Percentiles rank a stretch among this genome's conserved stretches.
phyloP scores from a whole-genome alignment of 2,888 invertebrate genomes.

The Prosopocoilus inquinatus region DNA sequence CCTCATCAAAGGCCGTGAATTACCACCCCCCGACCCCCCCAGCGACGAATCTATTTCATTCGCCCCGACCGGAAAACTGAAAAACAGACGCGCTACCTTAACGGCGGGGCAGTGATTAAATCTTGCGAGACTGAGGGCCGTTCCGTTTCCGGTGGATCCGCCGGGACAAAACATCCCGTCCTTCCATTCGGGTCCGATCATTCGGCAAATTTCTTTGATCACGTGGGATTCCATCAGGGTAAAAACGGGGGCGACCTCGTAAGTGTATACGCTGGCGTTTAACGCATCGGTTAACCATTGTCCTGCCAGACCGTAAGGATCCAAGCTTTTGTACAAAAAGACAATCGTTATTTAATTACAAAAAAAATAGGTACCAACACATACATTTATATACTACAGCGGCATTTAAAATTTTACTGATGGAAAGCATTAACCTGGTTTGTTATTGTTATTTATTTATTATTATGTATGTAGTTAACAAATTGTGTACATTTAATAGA shows the following conservation, averaged over 20 bases:
- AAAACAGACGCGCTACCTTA: conserved; percentile 41
- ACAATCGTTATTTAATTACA: too few species aligned
- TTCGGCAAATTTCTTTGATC: conserved; percentile 50
- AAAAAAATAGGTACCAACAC: too few species aligned
- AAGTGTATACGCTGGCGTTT: conserved; percentile 57
- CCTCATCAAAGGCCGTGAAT: too few species aligned
- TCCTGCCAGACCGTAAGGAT: conserved; percentile 55
- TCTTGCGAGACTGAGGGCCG: conserved; percentile 56
- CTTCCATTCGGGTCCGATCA: conserved; percentile 51
- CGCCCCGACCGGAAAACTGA: too few species aligned
- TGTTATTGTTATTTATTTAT: too few species aligned
- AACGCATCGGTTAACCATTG: conserved; percentile 56
- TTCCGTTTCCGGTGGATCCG: conserved; percentile 59
- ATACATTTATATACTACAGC: too few species aligned
- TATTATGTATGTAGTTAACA: too few species aligned
- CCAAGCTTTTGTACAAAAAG: conserved; percentile 42
- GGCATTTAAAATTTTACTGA: too few species aligned
- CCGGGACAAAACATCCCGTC: conserved; percentile 59
- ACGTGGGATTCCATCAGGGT: conserved; percentile 55
- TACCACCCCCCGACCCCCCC: too few species aligned
- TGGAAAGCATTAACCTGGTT: too few species aligned
- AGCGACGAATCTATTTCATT: too few species aligned
- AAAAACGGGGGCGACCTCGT: conserved; percentile 59
- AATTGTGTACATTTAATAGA: too few species aligned
- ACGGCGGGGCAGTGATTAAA: conserved; percentile 51